These are phyloP conservation scores for Etheostoma spectabile DNA, from an alignment of 2,113 vertebrate species.

Conservation along the genomic window DNA sequence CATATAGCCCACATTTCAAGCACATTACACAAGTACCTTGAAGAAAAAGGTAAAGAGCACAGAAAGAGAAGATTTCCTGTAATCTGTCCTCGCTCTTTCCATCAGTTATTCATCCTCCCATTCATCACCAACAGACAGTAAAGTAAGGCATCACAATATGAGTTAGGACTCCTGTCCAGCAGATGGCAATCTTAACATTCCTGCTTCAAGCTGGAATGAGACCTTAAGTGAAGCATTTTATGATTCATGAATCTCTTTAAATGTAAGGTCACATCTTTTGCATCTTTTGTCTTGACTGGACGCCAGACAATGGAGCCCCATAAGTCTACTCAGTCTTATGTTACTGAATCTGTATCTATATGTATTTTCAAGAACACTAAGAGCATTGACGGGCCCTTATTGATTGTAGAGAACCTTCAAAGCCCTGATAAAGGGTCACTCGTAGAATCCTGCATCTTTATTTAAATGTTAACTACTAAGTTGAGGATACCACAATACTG, in stretches of 20 bases:
- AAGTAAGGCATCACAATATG: neutral
- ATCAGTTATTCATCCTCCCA: neutral
- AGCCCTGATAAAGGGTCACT: neutral
- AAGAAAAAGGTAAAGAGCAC: neutral
- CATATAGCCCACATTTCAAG: too few relatives aligned
- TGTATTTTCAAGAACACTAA: neutral
- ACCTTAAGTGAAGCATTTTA: neutral
- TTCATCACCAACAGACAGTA: neutral
- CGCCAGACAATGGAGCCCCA: neutral
- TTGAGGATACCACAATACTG: neutral
- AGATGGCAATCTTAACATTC: constrained; percentile 27
- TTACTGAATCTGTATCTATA: neutral
- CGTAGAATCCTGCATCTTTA: neutral
- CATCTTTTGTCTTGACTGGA: neutral
- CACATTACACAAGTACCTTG: neutral
- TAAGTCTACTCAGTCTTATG: neutral
- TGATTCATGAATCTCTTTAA: neutral
- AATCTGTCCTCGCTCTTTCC: neutral
- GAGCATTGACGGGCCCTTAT: neutral
- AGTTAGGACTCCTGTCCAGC: constrained; percentile 9
- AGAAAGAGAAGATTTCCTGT: neutral
- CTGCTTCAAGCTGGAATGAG: neutral
- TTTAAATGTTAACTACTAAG: neutral
- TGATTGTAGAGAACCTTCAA: neutral
- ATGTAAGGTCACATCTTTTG: neutral